phyloP scores from a whole-genome alignment of 2,888 invertebrate species.

The Bedellia somnulentella region DNA sequence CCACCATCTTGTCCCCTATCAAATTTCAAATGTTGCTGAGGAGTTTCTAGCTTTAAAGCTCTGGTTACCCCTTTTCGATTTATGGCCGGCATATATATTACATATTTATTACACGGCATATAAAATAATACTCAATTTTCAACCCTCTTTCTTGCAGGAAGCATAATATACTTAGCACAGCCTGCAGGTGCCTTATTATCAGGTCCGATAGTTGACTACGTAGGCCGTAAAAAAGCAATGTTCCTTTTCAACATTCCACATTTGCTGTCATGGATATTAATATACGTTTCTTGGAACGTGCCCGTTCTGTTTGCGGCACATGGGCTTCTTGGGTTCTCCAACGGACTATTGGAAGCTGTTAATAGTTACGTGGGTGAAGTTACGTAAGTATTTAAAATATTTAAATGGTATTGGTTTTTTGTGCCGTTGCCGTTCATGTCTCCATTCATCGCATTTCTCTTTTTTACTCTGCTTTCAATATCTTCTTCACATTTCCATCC shows the following conservation, averaged over 20 bases:
- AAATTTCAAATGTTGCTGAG: too few species aligned
- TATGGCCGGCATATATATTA: too few species aligned
- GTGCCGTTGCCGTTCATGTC: too few species aligned
- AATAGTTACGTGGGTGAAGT: slow-evolving; percentile 64
- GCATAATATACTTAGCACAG: slow-evolving; percentile 58
- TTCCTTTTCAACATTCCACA: slow-evolving; percentile 62
- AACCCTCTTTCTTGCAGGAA: slow-evolving; percentile 28
- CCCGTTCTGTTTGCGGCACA: slow-evolving; percentile 49
- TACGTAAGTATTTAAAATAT: slow-evolving; percentile 39
- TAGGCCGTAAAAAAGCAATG: slow-evolving; percentile 57
- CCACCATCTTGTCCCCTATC: too few species aligned
- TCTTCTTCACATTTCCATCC: too few species aligned
- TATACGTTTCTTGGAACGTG: slow-evolving; percentile 50
- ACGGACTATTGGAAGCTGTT: slow-evolving; percentile 65
- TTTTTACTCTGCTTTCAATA: too few species aligned
- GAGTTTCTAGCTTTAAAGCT: too few species aligned
- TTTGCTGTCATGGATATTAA: slow-evolving; percentile 57
- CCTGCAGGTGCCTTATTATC: slow-evolving; percentile 61
- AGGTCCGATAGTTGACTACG: slow-evolving; percentile 53
- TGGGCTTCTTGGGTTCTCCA: slow-evolving; percentile 56
- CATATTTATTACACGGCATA: too few species aligned
- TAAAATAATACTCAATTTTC: too few species aligned
- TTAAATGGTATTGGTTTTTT: too few species aligned
- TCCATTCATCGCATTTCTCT: too few species aligned
- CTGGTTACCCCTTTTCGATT: too few species aligned